phyloP scores from a whole-genome alignment of 1,140 invertebrate genomes.

The Chelonus insularis region DNA sequence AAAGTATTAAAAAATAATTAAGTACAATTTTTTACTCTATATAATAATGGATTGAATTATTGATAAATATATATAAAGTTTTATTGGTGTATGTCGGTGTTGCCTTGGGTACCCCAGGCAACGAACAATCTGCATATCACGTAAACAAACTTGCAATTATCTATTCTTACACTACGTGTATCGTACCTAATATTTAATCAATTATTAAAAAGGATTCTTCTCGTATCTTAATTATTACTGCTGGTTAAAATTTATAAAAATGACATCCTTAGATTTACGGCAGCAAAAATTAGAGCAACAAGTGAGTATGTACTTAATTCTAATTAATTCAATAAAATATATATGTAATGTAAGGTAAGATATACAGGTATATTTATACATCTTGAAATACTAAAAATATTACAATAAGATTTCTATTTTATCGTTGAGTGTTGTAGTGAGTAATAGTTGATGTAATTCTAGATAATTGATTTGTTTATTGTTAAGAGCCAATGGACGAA shows the following conservation, averaged over 20 bases:
- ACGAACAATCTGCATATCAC: constrained; percentile 40
- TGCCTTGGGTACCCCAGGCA: constrained; percentile 43
- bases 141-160: constrained; percentile 50
- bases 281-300: constrained; percentile 79
- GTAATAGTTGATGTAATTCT: too few species aligned
- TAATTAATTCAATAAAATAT: too few species aligned
- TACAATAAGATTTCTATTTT: too few species aligned
- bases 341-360: too few species aligned
- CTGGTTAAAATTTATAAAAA: constrained; percentile 39
- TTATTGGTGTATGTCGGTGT: constrained; percentile 19
- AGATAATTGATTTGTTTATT: too few species aligned
- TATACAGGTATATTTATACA: too few species aligned
- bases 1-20: constrained; percentile 36
- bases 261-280: constrained; percentile 70
- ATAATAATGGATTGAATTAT: background rate
- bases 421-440: too few species aligned
- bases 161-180: background rate
- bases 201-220: too few species aligned
- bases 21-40: background rate
- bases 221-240: too few species aligned
- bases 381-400: too few species aligned
- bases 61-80: background rate
- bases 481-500: too few species aligned
- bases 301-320: too few species aligned
- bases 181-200: constrained; percentile 18